Conservation (phyloP, 2,797 vertebrate genomes). For the Streptopelia turtur region DNA sequence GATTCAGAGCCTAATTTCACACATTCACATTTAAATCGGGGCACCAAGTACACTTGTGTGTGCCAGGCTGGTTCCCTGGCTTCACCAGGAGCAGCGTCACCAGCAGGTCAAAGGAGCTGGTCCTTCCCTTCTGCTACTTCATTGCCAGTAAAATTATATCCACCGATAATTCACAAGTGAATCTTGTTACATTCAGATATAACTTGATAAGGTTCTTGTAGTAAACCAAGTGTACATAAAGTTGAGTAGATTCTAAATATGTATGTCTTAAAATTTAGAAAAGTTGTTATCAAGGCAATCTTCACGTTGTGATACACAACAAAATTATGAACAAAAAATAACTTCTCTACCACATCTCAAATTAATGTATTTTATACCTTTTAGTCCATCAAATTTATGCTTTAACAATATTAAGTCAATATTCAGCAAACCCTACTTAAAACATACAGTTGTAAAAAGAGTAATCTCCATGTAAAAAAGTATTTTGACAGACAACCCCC, state of each 20-base stretch:
- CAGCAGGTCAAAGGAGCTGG: neutral
- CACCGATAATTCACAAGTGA: neutral
- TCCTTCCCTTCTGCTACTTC: neutral
- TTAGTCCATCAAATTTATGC: neutral
- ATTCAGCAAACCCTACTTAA: neutral
- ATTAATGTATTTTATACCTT: neutral
- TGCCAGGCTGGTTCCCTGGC: neutral
- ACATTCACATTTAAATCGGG: neutral
- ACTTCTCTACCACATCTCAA: neutral
- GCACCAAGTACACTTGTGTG: neutral
- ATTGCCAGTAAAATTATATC: neutral
- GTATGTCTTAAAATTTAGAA: neutral
- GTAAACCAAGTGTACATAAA: neutral
- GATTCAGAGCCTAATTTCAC: constrained; percentile 39
- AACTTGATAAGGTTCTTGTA: neutral
- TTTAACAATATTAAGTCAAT: neutral
- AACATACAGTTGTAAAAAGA: neutral
- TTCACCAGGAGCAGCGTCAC: neutral
- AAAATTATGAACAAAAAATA: neutral
- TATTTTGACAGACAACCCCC: neutral
- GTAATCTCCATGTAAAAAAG: neutral
- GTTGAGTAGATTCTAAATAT: neutral
- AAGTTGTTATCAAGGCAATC: neutral
- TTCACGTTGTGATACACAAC: neutral
- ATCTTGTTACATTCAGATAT: neutral